These are phyloP conservation scores for Ennomos erosarius DNA, from an alignment of 2,888 invertebrate genomes.

Conservation along the genomic window DNA sequence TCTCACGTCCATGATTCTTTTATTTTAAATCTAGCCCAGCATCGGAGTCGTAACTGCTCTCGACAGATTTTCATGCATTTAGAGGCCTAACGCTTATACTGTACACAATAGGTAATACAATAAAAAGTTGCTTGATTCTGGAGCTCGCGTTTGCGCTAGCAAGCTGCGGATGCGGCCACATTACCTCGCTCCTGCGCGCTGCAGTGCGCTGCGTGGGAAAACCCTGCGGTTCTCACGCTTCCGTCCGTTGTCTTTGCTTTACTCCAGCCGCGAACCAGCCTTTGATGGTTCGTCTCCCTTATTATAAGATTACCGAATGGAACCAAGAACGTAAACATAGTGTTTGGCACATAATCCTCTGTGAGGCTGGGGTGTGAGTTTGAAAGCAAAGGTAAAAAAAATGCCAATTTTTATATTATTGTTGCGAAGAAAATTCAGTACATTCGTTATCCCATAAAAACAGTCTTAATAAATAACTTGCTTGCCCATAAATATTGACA, in stretches of 20 bases:
- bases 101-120: too few species aligned
- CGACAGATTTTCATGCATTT: too few species aligned
- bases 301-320: constrained; percentile 14
- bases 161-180: background rate
- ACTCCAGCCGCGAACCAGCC: constrained; percentile 18
- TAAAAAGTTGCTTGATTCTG: background rate
- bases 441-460: background rate
- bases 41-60: too few species aligned
- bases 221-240: constrained; percentile 30
- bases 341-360: constrained; percentile 8
- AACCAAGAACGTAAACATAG: constrained; percentile 7
- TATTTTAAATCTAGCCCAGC: too few species aligned
- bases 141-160: constrained; percentile 1
- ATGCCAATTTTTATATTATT: background rate
- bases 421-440: constrained; percentile 5
- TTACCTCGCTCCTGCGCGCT: constrained; percentile 7
- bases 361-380: constrained; percentile 4
- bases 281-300: constrained; percentile 27
- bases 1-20: too few species aligned
- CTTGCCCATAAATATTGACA: too few species aligned
- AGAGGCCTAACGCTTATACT: background rate
- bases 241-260: constrained; percentile 30
- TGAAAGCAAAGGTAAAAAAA: constrained; percentile 6
- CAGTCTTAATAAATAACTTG: too few species aligned
- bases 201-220: constrained; percentile 37